These are phyloP conservation scores for Melanotaenia trifasciata DNA, from an alignment of 2,797 vertebrate species.

Conservation along the genomic window DNA sequence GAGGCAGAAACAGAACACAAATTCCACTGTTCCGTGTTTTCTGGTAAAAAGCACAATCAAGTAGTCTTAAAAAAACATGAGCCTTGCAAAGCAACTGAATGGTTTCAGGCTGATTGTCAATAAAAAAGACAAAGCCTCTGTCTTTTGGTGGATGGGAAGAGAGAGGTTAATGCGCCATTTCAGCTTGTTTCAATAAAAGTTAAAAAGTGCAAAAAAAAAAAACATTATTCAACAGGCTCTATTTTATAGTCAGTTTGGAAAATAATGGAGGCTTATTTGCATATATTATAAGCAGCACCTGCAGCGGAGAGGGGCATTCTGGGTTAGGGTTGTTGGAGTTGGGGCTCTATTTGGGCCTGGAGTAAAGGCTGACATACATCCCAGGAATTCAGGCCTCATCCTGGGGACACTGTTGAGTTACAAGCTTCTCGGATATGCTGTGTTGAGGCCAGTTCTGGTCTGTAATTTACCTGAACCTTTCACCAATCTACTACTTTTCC, in stretches of 20 bases:
- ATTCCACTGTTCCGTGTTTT: conserved; percentile 58
- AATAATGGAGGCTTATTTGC: conserved; percentile 85
- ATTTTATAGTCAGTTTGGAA: conserved; percentile 73
- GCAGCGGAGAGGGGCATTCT: conserved; percentile 76
- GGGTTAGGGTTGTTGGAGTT: conserved; percentile 18
- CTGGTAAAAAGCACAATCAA: conserved; percentile 51
- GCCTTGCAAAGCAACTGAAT: conserved; percentile 60
- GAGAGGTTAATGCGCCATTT: conserved; percentile 37
- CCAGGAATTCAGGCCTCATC: conserved; percentile 51
- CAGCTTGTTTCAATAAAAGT: conserved; percentile 62
- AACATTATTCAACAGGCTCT: conserved; percentile 62
- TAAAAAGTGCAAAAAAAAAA: conserved; percentile 74
- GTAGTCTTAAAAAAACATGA: conserved; percentile 58
- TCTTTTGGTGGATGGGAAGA: conserved; percentile 56
- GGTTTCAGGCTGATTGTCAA: conserved; percentile 79
- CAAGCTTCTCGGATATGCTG: conserved; percentile 45
- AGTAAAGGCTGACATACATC: conserved; percentile 60
- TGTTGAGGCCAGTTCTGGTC: conserved; percentile 44
- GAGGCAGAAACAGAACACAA: conserved; percentile 57
- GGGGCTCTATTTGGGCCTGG: conserved; percentile 49
- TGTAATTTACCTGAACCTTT: conserved; percentile 42
- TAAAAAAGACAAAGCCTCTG: conserved; percentile 74
- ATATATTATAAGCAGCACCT: conserved; percentile 89
- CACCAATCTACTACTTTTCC: conserved; percentile 29
- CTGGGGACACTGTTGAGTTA: conserved; percentile 45